These are phyloP conservation scores for Platyscapa corneri DNA, from an alignment of 1,140 invertebrate genomes.

Conservation along the genomic window DNA sequence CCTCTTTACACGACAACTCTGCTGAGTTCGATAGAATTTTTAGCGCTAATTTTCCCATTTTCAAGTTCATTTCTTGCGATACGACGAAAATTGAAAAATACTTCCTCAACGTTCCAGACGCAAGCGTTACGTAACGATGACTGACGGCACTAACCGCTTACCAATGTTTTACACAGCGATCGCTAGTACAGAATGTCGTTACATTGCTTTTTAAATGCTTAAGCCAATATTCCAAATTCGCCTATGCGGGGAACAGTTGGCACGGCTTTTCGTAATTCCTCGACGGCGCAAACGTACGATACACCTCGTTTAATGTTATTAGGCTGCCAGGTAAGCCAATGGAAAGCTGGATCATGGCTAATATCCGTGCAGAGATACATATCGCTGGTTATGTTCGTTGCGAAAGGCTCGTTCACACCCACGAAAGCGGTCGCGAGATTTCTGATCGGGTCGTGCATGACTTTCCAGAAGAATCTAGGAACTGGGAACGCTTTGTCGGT, in stretches of 20 bases:
- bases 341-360: conserved; percentile 67
- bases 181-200: no score
- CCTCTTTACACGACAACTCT: neutral
- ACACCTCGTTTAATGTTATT: conserved; percentile 76
- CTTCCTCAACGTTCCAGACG: no score
- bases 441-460: conserved; percentile 75
- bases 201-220: neutral
- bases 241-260: conserved; percentile 72
- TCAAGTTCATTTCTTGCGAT: no score
- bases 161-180: no score
- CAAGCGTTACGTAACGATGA: no score
- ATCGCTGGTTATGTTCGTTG: conserved; percentile 65
- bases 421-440: conserved; percentile 77
- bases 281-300: conserved; percentile 80
- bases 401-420: conserved; percentile 80
- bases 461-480: conserved; percentile 78
- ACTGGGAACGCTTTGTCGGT: conserved; percentile 72
- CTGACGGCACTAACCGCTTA: no score
- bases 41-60: no score
- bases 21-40: no score
- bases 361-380: conserved; percentile 77
- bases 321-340: conserved; percentile 75
- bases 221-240: conserved; percentile 46
- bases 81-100: no score
- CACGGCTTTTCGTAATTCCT: conserved; percentile 76